Evolutionary conservation across 2,113 vertebrate genomes (phyloP).

Genomic region (Myotis lucifugus): DNA sequence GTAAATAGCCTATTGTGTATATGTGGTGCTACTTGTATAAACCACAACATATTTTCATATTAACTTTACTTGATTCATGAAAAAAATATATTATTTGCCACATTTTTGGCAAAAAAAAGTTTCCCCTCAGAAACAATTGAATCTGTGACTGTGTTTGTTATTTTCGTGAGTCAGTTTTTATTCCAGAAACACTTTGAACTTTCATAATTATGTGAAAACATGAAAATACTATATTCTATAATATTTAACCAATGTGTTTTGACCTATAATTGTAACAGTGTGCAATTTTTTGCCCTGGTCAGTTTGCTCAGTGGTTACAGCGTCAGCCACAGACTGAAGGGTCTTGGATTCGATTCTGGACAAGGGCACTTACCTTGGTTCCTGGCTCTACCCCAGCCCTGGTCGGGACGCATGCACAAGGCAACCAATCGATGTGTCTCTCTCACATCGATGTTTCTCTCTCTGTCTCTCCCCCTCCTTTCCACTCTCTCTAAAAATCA

Average conservation of each 20-base stretch:
- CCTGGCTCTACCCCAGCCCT: too few relatives aligned
- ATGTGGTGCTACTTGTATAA: background rate
- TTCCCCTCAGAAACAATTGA: background rate
- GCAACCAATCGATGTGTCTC: too few relatives aligned
- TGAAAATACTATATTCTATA: background rate
- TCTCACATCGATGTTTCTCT: too few relatives aligned
- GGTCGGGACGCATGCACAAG: too few relatives aligned
- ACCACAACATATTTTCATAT: background rate
- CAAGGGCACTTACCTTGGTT: too few relatives aligned
- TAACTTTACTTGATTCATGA: background rate
- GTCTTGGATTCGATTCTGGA: too few relatives aligned
- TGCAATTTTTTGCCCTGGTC: background rate
- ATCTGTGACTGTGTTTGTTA: background rate
- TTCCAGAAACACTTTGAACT: conserved; percentile 4
- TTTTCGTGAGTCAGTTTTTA: background rate
- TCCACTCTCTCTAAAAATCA: too few relatives aligned
- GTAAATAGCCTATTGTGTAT: background rate
- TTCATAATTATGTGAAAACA: background rate
- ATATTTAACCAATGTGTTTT: background rate
- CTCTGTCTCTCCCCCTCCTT: too few relatives aligned
- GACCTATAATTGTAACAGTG: background rate
- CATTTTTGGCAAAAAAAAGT: background rate
- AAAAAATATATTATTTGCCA: background rate
- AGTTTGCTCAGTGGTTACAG: too few relatives aligned
- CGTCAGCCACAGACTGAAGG: too few relatives aligned